These are phyloP conservation scores for Drosophila paramelanica DNA, from an alignment of 2,888 invertebrate species.

Conservation along the genomic window DNA sequence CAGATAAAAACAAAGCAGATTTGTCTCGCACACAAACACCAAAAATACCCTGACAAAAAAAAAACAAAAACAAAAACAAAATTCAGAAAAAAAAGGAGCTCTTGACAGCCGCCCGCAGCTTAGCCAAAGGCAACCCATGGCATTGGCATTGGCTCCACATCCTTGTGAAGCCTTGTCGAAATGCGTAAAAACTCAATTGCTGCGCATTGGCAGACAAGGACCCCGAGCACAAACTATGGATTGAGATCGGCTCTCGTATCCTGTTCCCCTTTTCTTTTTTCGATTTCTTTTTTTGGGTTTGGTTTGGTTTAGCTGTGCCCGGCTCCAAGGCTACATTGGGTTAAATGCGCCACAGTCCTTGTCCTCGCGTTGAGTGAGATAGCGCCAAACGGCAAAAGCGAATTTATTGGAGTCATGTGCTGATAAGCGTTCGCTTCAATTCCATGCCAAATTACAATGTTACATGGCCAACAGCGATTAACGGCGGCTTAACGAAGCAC, in stretches of 20 bases:
- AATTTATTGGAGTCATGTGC: constrained; percentile 81
- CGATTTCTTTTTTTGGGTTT: neutral
- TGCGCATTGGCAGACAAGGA: constrained; percentile 56
- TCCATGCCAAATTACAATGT: constrained; percentile 78
- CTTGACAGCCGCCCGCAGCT: constrained; percentile 66
- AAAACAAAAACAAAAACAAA: constrained; percentile 10
- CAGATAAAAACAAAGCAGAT: constrained; percentile 82
- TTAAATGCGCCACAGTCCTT: constrained; percentile 53
- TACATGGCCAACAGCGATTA: constrained; percentile 31
- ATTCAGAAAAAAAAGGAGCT: constrained; percentile 15
- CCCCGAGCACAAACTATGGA: constrained; percentile 47
- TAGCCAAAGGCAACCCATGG: constrained; percentile 48
- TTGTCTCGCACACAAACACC: constrained; percentile 61
- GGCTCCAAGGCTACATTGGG: constrained; percentile 53
- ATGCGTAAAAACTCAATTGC: constrained; percentile 81
- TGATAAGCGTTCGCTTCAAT: constrained; percentile 72
- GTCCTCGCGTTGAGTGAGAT: constrained; percentile 62
- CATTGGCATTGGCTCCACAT: constrained; percentile 43
- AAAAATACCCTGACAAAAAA: constrained; percentile 22
- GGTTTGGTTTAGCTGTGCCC: neutral
- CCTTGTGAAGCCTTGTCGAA: constrained; percentile 67
- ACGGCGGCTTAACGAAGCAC: constrained; percentile 15
- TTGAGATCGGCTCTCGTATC: constrained; percentile 33
- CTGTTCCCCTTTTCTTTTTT: constrained; percentile 5
- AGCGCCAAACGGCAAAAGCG: constrained; percentile 65